Conservation (phyloP, 2,113 vertebrate species). For the Dicrurus megarhynchus region DNA sequence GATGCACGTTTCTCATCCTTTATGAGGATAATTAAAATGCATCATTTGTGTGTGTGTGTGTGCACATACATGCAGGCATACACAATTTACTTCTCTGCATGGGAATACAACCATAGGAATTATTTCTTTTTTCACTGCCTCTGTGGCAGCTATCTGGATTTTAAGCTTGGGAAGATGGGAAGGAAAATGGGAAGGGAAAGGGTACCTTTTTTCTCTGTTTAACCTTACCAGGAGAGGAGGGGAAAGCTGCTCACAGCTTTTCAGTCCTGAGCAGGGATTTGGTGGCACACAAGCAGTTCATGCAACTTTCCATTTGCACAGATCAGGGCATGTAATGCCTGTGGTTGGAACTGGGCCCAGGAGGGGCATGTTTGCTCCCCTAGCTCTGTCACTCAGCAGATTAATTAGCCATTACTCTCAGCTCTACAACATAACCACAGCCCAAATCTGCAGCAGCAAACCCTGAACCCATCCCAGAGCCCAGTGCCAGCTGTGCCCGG, state of each 20-base stretch:
- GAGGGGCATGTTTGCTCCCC: not conserved
- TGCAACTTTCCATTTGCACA: not conserved
- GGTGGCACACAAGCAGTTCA: not conserved
- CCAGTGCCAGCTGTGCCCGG: not conserved
- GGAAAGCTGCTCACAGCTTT: not conserved
- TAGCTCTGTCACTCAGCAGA: not conserved
- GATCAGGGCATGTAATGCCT: not conserved
- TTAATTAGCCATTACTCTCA: not conserved
- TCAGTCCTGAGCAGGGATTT: not conserved
- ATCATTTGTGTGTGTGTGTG: not conserved
- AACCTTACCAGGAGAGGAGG: not conserved
- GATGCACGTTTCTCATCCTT: not conserved
- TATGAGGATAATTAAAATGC: conserved; percentile 38
- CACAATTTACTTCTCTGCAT: not conserved
- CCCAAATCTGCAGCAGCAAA: not conserved
- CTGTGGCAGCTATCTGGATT: not conserved
- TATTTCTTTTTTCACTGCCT: not conserved
- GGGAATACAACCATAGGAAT: not conserved
- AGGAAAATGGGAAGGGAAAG: not conserved
- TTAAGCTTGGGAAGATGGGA: not conserved
- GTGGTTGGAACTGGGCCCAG: not conserved
- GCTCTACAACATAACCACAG: not conserved
- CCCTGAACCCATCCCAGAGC: not conserved
- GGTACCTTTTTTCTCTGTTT: not conserved
- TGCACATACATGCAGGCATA: not conserved